Evolutionary conservation across 2,888 invertebrate species (phyloP), one percentile per base, ranked within the genome.

Genomic region (Trichopria drosophilae): DNA sequence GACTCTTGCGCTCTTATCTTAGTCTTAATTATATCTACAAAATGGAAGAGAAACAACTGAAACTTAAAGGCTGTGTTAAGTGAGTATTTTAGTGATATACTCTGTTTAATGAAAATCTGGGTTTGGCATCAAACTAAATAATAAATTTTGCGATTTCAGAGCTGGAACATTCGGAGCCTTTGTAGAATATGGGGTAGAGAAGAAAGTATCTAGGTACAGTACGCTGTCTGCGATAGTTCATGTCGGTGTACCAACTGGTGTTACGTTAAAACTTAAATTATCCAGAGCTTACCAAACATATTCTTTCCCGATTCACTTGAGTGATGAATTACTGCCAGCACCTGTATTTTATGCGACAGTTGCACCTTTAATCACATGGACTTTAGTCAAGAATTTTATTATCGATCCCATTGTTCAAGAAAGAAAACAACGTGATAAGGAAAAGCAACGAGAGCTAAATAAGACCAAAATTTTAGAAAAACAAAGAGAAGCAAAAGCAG

Each of bases 341-440:
- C 92, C 96, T 0, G 81, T 97, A 29, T 91, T 97, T 74, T 97
- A 97, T 72, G 96, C 94, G 9, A 92, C 95, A 0, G 79, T 93
- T 0, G 83, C 90, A n/a, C 96, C 97, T 0, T 59, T 94, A 10
- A 79, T 93, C 24, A 83, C 85, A 1, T 93, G 90, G 84, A 78
- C 89, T 43, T 77, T 91, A 1, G 79, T 94, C 1, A 94, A 93
- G 75, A 90, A 89, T 64, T 80, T 92, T 1, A 79, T 96, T 10
- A 84, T 97, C 12, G 92, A 93, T 63, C 93, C 93, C 0, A 87
- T 93, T 66, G 80, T 87, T 1, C 82, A 83, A 45, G 88, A 90
- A 58, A 85, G 88, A 57, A 85, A 87, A 63, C 84, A 86, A 41
- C 83, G 88, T 29, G 88, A 93, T 58, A 82, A 88, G n/a, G 87